These are phyloP conservation scores for Corythoichthys haematopterus DNA, from an alignment of 2,113 vertebrate species.

Conservation along the genomic window DNA sequence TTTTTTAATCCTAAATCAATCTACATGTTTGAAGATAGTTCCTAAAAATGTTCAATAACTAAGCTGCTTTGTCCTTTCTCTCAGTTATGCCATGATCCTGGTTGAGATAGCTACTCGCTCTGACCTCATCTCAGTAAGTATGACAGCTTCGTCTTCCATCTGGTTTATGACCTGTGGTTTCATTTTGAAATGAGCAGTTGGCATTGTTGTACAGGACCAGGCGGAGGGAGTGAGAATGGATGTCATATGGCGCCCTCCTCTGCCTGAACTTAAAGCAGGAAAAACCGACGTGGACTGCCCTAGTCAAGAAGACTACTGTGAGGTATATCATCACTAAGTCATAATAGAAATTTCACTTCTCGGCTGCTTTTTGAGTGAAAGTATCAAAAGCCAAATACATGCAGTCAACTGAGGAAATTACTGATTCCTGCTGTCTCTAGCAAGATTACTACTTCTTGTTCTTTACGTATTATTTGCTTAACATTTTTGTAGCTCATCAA, in stretches of 20 bases:
- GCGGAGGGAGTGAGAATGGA: slow-evolving; percentile 58
- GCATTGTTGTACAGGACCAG: slow-evolving; percentile 52
- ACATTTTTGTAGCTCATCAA: slow-evolving; percentile 65
- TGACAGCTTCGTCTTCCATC: slow-evolving; percentile 1
- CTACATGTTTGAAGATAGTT: no score
- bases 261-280: slow-evolving; percentile 64
- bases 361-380: background rate
- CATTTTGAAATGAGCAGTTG: slow-evolving; percentile 36
- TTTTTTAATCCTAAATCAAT: no score
- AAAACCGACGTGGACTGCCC: slow-evolving; percentile 71
- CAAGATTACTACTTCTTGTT: background rate
- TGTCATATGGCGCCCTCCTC: slow-evolving; percentile 64
- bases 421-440: background rate
- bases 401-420: background rate
- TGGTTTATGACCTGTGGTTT: slow-evolving; percentile 34
- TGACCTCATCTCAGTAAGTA: slow-evolving; percentile 70
- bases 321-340: slow-evolving; percentile 50
- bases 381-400: background rate
- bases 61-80: slow-evolving; percentile 10
- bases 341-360: background rate
- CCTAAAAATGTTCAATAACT: background rate
- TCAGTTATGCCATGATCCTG: slow-evolving; percentile 74
- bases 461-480: background rate
- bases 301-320: slow-evolving; percentile 66
- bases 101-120: slow-evolving; percentile 72